Conservation (phyloP, 2,113 vertebrate species). For the Lota lota region DNA sequence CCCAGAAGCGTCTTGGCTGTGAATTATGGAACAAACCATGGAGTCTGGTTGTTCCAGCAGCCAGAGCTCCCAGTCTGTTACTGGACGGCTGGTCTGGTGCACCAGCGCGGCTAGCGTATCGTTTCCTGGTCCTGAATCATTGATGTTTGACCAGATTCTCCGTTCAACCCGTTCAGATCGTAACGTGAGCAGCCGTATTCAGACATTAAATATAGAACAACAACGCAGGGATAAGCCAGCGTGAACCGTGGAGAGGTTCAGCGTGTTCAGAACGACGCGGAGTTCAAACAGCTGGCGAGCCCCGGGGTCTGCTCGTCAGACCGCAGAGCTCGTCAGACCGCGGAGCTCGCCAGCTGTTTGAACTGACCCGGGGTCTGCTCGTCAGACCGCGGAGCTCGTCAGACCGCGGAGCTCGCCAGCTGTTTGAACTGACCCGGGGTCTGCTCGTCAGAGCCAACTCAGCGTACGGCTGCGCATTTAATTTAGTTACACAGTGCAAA, state of each 20-base stretch:
- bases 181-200: constrained; percentile 33
- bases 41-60: constrained; percentile 8
- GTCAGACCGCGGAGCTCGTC: background rate
- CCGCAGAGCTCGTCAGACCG: background rate
- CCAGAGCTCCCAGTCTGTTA: constrained; percentile 3
- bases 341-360: too few relatives aligned
- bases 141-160: constrained; percentile 40
- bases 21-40: background rate
- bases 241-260: too few relatives aligned
- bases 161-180: too few relatives aligned
- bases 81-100: constrained; percentile 18
- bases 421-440: too few relatives aligned
- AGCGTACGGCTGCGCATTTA: too few relatives aligned
- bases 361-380: too few relatives aligned
- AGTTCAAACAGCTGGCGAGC: background rate
- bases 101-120: constrained; percentile 36
- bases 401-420: background rate
- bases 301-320: background rate
- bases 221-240: too few relatives aligned
- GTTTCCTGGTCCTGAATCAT: constrained; percentile 51
- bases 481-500: too few relatives aligned
- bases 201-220: background rate
- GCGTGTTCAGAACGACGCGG: background rate
- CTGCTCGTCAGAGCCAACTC: too few relatives aligned
- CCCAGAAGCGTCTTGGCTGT: too few relatives aligned